phyloP scores from a whole-genome alignment of 2,113 vertebrate species.

The Tursiops truncatus region DNA sequence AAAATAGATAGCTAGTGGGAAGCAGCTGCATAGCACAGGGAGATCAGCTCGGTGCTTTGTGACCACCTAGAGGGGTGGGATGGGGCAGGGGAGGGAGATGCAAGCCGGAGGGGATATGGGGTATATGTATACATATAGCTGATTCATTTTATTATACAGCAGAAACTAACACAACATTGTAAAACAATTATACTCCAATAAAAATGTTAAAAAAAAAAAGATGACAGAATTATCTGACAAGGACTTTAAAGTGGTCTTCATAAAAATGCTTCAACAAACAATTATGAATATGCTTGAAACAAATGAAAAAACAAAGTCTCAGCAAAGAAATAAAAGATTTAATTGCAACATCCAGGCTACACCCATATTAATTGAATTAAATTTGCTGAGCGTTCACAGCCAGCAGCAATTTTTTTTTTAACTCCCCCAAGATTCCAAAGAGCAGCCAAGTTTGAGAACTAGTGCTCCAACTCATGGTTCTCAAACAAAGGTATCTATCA shows the following conservation, averaged over 20 bases:
- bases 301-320: background rate
- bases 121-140: no score
- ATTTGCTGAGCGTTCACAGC: background rate
- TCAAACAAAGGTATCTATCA: background rate
- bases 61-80: no score
- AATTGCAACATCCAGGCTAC: background rate
- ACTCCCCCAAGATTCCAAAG: background rate
- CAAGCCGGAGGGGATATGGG: no score
- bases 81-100: no score
- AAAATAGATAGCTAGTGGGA: no score
- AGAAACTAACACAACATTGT: no score
- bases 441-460: background rate
- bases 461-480: background rate
- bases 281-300: background rate
- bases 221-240: background rate
- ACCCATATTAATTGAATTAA: background rate
- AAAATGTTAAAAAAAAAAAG: no score
- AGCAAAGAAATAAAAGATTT: slow-evolving; percentile 15
- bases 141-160: no score
- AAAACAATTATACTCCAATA: no score
- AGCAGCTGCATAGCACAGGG: no score
- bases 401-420: background rate
- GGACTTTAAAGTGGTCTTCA: background rate
- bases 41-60: no score
- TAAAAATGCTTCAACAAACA: background rate